phyloP scores from a whole-genome alignment of 2,888 invertebrate genomes.

The Brachyptera risi region DNA sequence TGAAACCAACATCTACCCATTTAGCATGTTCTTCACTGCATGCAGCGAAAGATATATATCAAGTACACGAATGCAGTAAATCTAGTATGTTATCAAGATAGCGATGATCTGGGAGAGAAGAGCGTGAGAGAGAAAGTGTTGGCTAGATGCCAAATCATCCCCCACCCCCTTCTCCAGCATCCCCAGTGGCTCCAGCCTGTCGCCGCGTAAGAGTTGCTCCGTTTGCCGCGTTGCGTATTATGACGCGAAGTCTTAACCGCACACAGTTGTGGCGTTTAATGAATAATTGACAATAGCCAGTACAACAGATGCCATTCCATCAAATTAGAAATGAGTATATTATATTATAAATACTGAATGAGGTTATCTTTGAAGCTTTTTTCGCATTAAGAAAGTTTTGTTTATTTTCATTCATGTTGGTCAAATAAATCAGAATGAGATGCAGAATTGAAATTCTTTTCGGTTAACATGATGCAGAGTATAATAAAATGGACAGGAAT shows the following conservation, averaged over 20 bases:
- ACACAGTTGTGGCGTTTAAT: too few species aligned
- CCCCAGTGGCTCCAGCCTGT: constrained; percentile 20
- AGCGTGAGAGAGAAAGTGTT: constrained; percentile 5
- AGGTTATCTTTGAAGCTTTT: too few species aligned
- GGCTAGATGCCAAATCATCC: constrained; percentile 16
- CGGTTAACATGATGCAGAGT: too few species aligned
- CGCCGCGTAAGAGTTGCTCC: neutral
- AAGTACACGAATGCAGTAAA: constrained; percentile 4
- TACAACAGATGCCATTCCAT: constrained; percentile 9
- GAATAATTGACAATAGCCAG: neutral
- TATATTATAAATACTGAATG: too few species aligned
- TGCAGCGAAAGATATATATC: constrained; percentile 5
- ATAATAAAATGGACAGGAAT: too few species aligned
- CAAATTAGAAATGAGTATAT: too few species aligned
- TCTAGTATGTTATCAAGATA: constrained; percentile 1
- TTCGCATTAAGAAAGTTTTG: too few species aligned
- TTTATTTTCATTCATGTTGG: too few species aligned
- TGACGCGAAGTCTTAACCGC: too few species aligned
- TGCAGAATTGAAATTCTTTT: too few species aligned
- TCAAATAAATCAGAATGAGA: too few species aligned
- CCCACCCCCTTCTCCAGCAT: neutral
- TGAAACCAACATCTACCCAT: too few species aligned
- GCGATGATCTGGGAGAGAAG: neutral
- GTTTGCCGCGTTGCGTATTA: neutral
- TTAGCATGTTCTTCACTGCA: neutral